These are phyloP conservation scores for Mormoops blainvillei DNA, from an alignment of 2,113 vertebrate genomes.

Conservation along the genomic window DNA sequence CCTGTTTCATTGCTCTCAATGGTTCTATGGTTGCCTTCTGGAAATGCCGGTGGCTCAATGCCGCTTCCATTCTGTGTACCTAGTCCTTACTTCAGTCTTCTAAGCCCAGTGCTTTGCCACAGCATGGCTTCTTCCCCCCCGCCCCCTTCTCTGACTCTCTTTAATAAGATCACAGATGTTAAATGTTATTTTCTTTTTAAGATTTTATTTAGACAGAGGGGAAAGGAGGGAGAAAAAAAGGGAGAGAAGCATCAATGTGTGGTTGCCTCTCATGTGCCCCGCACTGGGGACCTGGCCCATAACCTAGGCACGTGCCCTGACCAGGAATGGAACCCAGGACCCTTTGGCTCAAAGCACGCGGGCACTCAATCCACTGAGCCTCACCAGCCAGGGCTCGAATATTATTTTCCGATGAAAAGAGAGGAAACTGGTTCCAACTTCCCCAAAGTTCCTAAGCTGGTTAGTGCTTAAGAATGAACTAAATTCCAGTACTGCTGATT, in stretches of 20 bases:
- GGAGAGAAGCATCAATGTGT: too few species aligned
- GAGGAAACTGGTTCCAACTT: not conserved
- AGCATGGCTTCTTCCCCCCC: not conserved
- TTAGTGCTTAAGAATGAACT: not conserved
- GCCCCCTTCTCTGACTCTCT: not conserved
- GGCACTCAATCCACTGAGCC: too few species aligned
- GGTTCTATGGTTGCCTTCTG: not conserved
- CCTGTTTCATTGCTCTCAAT: not conserved
- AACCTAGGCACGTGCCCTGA: too few species aligned
- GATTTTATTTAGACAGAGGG: too few species aligned
- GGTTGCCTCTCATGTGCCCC: too few species aligned
- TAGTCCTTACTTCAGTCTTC: not conserved
- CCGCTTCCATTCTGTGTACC: not conserved
- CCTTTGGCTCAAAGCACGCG: too few species aligned
- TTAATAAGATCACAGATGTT: not conserved
- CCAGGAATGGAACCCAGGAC: too few species aligned
- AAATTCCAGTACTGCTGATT: not conserved
- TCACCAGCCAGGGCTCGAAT: too few species aligned
- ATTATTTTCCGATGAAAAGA: not conserved
- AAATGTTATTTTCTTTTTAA: too few species aligned
- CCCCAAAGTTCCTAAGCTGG: not conserved
- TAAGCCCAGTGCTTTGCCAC: not conserved
- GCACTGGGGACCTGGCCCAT: too few species aligned
- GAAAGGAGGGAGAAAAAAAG: too few species aligned
- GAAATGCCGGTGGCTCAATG: not conserved